phyloP scores from a whole-genome alignment of 2,113 vertebrate genomes.

The Ailuropoda melanoleuca region DNA sequence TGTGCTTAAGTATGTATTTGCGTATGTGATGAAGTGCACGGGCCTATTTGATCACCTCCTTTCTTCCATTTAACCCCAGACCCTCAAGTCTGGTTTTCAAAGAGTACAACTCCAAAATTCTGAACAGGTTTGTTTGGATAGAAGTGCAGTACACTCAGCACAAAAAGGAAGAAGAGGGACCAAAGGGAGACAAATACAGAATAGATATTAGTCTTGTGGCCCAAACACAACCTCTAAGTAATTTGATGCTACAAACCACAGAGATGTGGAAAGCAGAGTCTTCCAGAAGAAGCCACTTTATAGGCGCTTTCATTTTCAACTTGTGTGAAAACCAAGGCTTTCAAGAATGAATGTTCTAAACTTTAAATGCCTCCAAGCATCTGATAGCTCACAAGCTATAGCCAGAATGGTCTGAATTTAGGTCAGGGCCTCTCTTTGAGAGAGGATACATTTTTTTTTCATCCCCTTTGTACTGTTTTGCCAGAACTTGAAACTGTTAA shows the following conservation, averaged over 20 bases:
- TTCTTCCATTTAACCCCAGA: constrained; percentile 10
- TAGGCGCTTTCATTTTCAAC: background rate
- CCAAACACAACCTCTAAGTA: background rate
- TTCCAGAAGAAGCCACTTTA: background rate
- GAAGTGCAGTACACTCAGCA: background rate
- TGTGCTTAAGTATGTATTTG: background rate
- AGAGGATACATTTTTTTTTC: background rate
- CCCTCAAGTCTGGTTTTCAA: background rate
- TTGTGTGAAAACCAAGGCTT: background rate
- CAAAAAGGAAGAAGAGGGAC: background rate
- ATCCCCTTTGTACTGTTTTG: constrained; percentile 13
- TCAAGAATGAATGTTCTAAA: constrained; percentile 25
- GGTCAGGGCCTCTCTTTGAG: background rate
- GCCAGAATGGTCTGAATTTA: constrained; percentile 14
- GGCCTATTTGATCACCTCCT: background rate
- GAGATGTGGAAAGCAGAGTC: background rate
- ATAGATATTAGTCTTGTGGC: background rate
- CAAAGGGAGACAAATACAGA: background rate
- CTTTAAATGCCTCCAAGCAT: background rate
- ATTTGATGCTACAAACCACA: constrained; percentile 29
- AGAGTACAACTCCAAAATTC: background rate
- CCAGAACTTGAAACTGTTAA: background rate
- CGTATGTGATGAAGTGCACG: background rate
- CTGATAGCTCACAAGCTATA: constrained; percentile 10
- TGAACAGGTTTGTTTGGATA: background rate